Conservation (phyloP, 2,113 vertebrate genomes). For the Callaeas wilsoni region DNA sequence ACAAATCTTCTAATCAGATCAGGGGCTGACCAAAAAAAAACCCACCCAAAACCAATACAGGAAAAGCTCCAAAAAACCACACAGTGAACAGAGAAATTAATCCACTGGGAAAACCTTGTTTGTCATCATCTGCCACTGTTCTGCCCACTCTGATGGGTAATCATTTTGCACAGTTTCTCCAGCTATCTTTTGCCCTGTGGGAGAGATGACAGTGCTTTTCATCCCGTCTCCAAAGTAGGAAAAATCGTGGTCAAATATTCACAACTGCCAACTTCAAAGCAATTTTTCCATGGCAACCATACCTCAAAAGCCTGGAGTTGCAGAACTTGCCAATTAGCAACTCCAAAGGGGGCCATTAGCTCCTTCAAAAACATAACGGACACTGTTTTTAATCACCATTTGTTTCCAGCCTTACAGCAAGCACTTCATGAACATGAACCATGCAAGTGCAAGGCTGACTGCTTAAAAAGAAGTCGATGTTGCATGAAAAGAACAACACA, state of each 20-base stretch:
- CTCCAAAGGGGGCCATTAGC: constrained; percentile 80
- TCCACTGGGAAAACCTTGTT: not conserved
- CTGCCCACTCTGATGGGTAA: constrained; percentile 30
- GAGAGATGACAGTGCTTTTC: constrained; percentile 69
- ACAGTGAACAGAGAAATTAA: not conserved
- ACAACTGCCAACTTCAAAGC: constrained; percentile 83
- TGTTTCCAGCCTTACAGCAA: constrained; percentile 70
- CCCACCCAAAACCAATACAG: not conserved
- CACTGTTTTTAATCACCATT: constrained; percentile 67
- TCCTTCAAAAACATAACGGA: constrained; percentile 74
- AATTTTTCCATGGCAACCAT: constrained; percentile 76
- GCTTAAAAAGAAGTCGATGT: constrained; percentile 36
- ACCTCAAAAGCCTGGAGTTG: constrained; percentile 76
- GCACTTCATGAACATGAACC: not conserved
- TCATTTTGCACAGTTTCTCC: constrained; percentile 35
- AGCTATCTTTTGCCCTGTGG: constrained; percentile 59
- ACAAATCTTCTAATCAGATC: not conserved
- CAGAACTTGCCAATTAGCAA: constrained; percentile 86
- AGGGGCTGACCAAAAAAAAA: not conserved
- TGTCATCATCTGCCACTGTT: not conserved
- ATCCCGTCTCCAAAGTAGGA: constrained; percentile 51
- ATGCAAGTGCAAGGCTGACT: not conserved
- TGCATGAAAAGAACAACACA: constrained; percentile 40
- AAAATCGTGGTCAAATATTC: constrained; percentile 75
- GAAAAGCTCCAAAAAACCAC: not conserved